Base-by-base conservation (phyloP, 2,888 invertebrate species). In the Drosophila diplacantha region DNA sequence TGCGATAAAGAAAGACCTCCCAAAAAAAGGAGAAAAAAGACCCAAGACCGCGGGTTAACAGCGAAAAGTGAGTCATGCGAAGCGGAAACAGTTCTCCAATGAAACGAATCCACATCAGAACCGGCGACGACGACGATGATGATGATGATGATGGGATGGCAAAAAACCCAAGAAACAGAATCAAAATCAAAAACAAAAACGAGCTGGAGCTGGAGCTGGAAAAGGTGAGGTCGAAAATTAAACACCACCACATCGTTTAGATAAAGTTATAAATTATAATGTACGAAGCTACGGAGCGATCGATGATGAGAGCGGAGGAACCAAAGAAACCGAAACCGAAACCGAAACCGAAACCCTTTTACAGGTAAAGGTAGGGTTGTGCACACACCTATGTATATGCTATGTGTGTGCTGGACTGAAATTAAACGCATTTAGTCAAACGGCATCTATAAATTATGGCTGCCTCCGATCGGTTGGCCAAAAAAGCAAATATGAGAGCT, bases 181-280 rank as follows among this genome's bases (percentile, higher is more conserved):
- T 59, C 37, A 61, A 64, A 71, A 51, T 41, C 34, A 47, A 52
- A 38, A 43, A 57, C 47, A 65, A 69, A 32, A 72, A 57, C 41
- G 58, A 65, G 11, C 31, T 44, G 41, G 11, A 41, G 39, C 14
- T 39, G 43, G 65, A 82, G 74, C 83, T 76, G 75, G 78, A 75
- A 83, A 81, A 81, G 83, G 81, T 81, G 82, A 83, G 73, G 82
- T 74, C 74, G 79, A 85, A 85, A 85, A 85, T 84, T 85, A 85
- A 86, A 85, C 83, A 76, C 85, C 81, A 85, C 73, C 85, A 85
- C 85, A 86, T 86, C 86, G 83, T 86, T 86, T 83, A 86, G 86
- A 85, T 85, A 84, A 85, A 85, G 77, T 85, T 83, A 84, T 85
- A 83, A 85, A 84, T 84, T 85, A 84, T 85, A 83, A 78, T 81